phyloP scores from a whole-genome alignment of 2,113 vertebrate species.

The Prunella fulvescens region DNA sequence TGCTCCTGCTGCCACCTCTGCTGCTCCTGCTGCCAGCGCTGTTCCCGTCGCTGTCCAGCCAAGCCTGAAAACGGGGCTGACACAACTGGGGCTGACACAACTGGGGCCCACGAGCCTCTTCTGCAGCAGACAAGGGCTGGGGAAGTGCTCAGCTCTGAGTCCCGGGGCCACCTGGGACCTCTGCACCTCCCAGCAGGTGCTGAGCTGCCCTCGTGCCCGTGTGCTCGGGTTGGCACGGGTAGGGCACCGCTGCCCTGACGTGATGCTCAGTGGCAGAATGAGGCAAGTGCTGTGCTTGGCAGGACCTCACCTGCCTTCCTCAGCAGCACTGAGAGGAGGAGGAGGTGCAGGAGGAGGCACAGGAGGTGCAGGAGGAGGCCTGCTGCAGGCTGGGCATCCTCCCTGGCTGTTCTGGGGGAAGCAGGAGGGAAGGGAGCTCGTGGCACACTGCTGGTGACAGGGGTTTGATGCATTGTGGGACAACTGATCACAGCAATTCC shows the following conservation, averaged over 20 bases:
- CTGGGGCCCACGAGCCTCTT: neutral
- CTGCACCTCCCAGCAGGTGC: neutral
- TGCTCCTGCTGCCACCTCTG: too few species aligned
- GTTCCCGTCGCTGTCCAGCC: neutral
- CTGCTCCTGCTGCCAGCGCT: neutral
- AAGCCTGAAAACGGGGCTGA: neutral
- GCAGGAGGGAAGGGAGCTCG: neutral
- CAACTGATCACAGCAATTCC: neutral
- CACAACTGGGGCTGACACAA: neutral
- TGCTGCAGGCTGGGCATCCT: neutral
- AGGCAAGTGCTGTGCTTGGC: neutral
- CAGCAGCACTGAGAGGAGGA: neutral
- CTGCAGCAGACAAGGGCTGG: neutral
- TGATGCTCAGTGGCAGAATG: constrained; percentile 43
- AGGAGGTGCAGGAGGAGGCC: neutral
- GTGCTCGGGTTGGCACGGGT: accelerated
- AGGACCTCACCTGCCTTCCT: neutral
- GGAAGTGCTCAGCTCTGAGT: neutral
- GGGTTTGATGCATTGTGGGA: accelerated
- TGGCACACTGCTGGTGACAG: too few species aligned
- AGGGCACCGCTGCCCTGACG: neutral
- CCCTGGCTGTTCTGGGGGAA: neutral
- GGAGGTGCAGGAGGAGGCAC: neutral
- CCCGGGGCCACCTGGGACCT: neutral
- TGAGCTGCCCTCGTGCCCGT: neutral